A percentile compares a stretch with the other conserved stretches of the same genome.
phyloP scores from a whole-genome alignment of 2,113 vertebrate genomes.

The Melanocharis versteri region DNA sequence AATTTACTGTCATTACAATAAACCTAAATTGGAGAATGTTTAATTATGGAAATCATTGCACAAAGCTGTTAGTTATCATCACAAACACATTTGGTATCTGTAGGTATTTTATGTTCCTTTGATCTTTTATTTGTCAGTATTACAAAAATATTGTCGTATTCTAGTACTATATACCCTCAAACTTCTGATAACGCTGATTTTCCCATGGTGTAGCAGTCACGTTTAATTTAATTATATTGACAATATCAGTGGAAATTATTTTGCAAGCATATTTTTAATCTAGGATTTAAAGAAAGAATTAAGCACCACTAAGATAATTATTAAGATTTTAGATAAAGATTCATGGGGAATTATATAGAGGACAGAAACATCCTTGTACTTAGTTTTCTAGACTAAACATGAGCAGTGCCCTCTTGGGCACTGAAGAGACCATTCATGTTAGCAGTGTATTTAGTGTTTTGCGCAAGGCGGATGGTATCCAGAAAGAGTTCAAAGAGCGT shows the following conservation, averaged over 20 bases:
- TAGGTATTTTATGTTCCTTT: not conserved
- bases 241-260: not conserved
- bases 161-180: not conserved
- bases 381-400: not conserved
- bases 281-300: not conserved
- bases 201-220: not conserved
- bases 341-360: not conserved
- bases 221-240: not conserved
- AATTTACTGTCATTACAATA: not conserved
- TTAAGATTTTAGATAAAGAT: not conserved
- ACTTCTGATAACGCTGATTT: not conserved
- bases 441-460: slow-evolving; percentile 41
- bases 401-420: not conserved
- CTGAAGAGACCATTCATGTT: slow-evolving; percentile 36
- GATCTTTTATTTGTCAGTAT: not conserved
- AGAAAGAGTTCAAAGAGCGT: slow-evolving; percentile 53
- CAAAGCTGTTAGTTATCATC: not conserved
- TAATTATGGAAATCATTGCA: not conserved
- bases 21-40: not conserved
- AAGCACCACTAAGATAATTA: not conserved
- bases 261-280: not conserved
- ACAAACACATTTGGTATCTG: not conserved
- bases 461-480: not conserved
- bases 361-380: slow-evolving; percentile 6
- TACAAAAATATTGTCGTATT: not conserved